phyloP scores from a whole-genome alignment of 92 coral and sea anemone species.

The Porites divaricata region DNA sequence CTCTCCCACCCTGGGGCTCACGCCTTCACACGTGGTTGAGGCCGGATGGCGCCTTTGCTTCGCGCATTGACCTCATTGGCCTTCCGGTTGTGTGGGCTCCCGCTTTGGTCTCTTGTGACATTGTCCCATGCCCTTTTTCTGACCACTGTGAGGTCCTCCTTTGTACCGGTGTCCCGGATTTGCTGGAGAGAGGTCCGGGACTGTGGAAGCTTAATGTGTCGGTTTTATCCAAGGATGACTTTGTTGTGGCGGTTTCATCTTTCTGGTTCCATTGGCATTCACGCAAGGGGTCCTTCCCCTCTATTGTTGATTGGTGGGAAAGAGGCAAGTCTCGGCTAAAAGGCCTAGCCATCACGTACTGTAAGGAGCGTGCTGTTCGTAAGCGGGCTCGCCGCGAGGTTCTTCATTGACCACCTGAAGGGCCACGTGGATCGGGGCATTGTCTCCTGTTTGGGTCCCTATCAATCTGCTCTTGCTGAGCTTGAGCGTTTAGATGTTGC shows the following conservation, averaged over 20 bases:
- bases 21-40: neutral
- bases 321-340: neutral
- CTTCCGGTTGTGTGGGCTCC: neutral
- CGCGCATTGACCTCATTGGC: neutral
- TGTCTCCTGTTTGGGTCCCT: neutral
- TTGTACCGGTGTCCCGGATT: neutral
- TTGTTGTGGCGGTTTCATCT: neutral
- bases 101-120: neutral
- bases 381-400: accelerated
- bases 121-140: neutral
- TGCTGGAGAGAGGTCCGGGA: neutral
- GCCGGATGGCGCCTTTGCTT: neutral
- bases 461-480: neutral
- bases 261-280: neutral
- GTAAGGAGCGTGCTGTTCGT: neutral
- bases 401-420: neutral
- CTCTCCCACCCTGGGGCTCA: neutral
- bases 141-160: neutral
- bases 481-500: neutral
- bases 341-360: neutral
- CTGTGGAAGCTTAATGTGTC: neutral
- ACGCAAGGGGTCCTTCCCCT: neutral
- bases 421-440: neutral
- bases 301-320: neutral
- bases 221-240: neutral